Conservation (phyloP, 2,888 invertebrate species). For the Cephus pygmeus region DNA sequence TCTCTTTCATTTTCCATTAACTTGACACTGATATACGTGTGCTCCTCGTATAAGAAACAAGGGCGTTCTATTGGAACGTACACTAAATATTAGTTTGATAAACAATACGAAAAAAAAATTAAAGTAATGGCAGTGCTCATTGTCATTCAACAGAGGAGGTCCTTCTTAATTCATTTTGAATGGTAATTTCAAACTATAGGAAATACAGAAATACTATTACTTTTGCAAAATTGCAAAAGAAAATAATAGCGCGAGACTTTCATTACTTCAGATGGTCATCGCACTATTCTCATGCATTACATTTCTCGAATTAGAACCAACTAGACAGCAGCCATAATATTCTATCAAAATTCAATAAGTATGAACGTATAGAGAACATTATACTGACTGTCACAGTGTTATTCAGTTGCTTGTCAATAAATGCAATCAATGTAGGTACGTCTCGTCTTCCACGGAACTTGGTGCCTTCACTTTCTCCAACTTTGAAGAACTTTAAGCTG, state of each 20-base stretch:
- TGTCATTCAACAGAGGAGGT: neutral
- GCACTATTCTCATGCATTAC: neutral
- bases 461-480: conserved; percentile 74
- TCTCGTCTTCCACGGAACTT: conserved; percentile 85
- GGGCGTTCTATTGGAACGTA: neutral
- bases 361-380: too few species aligned
- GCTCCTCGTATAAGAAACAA: neutral
- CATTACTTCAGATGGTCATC: neutral
- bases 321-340: too few species aligned
- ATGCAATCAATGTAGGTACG: conserved; percentile 79
- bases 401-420: conserved; percentile 79
- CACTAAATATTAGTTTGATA: neutral
- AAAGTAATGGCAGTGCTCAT: neutral
- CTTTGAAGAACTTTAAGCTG: conserved; percentile 81
- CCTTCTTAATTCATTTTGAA: neutral
- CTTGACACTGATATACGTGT: neutral
- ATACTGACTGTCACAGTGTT: conserved; percentile 47
- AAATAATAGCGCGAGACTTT: neutral
- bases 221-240: neutral
- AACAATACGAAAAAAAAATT: neutral
- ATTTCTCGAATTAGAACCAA: neutral
- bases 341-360: too few species aligned
- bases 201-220: neutral
- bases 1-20: neutral
- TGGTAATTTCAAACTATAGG: neutral